Conservation (phyloP, 2,888 invertebrate genomes). For the Patella ulyssiponensis region DNA sequence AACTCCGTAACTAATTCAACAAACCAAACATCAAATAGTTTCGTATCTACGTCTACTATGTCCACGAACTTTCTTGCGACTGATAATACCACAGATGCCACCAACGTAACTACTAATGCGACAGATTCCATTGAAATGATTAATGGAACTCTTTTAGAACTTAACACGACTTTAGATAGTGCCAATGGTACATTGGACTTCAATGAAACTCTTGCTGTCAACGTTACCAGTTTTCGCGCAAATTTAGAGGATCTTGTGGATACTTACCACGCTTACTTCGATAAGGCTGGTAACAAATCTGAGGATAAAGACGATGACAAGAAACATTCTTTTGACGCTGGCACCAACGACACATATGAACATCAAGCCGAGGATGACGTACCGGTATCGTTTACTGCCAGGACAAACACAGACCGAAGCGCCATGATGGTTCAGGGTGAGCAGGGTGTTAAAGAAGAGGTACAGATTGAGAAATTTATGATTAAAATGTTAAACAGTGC, state of each 20-base stretch:
- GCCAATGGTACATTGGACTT: not conserved
- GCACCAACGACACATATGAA: not conserved
- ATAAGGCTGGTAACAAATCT: not conserved
- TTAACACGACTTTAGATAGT: not conserved
- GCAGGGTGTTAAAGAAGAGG: conserved; percentile 24
- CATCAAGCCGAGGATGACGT: not conserved
- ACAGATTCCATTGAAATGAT: not conserved
- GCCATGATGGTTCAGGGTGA: conserved; percentile 14
- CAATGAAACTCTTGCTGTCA: not conserved
- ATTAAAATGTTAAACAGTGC: conserved; percentile 30
- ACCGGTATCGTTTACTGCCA: not conserved
- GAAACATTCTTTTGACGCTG: not conserved
- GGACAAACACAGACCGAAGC: conserved; percentile 9
- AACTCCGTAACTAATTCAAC: no score
- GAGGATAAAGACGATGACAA: not conserved
- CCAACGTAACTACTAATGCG: not conserved
- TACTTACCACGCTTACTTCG: not conserved
- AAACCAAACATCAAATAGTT: not conserved
- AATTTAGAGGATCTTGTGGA: conserved; percentile 3
- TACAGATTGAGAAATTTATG: conserved; percentile 37
- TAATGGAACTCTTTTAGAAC: not conserved
- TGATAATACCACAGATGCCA: not conserved
- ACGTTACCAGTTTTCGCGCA: not conserved
- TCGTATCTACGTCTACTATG: not conserved
- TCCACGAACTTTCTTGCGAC: not conserved